These are phyloP conservation scores for Tursiops truncatus DNA, from an alignment of 2,113 vertebrate species.

Conservation along the genomic window DNA sequence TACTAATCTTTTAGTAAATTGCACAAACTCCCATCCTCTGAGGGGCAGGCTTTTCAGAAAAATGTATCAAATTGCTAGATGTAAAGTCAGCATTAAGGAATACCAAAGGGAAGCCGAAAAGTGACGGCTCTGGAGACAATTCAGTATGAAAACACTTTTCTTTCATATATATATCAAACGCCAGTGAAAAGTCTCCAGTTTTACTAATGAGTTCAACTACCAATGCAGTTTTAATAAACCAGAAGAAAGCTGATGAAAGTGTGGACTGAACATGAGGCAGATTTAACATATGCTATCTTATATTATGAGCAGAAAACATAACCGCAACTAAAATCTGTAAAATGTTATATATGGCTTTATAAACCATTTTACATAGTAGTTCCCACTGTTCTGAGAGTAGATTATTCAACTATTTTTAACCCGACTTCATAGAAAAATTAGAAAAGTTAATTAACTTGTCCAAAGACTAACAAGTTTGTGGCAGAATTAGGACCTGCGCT, in stretches of 20 bases:
- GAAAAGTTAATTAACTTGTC: not conserved
- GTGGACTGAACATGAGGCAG: not conserved
- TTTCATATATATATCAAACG: not conserved
- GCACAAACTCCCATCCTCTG: not conserved
- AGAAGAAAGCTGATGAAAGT: not conserved
- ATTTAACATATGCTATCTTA: not conserved
- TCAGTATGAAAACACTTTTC: not conserved
- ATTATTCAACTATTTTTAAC: not conserved
- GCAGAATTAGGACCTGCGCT: not conserved
- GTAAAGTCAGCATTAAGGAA: not conserved
- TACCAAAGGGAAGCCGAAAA: not conserved
- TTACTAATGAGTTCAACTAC: not conserved
- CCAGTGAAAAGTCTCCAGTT: not conserved
- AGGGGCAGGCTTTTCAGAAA: not conserved
- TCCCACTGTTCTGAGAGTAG: not conserved
- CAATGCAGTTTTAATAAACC: not conserved
- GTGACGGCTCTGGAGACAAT: not conserved
- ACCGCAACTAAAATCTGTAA: not conserved
- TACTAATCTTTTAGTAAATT: not conserved
- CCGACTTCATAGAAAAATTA: not conserved
- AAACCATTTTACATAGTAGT: not conserved
- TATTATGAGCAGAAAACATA: not conserved
- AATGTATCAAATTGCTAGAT: not conserved
- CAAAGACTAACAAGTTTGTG: not conserved
- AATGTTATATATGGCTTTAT: not conserved